Base-by-base conservation (phyloP, 2,888 invertebrate genomes). In the Steinernema carpocapsae region DNA sequence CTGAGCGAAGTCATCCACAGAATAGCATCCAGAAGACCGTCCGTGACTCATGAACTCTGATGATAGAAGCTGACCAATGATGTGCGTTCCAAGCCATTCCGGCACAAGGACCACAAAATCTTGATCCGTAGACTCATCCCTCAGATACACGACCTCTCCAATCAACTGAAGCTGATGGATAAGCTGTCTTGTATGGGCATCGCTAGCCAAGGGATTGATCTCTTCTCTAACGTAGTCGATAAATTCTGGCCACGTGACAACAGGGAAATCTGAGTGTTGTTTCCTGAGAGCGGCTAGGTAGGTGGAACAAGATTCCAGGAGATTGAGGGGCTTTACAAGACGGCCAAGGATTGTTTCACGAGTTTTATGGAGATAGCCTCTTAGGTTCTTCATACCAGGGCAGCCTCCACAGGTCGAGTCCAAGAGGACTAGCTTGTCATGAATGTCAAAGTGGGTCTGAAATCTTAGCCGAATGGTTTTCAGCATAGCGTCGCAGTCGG, bases 1-100 rank as follows among this genome's bases (percentile, higher is more conserved):
- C 51, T 92, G 90, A 88, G 92, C 92, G 86, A 93, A 92, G 88
- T 93, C 92, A 82, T 92, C 92, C 14, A 91, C 88, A 0, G 92
- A 91, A 87, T 92, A 93, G 80, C 92, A 92, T 1, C 93, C 93
- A 19, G 92, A 91, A 10, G 91, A 90, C 45, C 91, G 77, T 91
- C 91, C 56, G 89, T 89, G 75, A 90, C 91, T 73, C 14, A 89
- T 86, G 80, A 88, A 88, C 76, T 89, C 89, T 70, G 89, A 88
- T 7, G 88, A 88, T 76, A 93, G 88, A 64, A 93, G 89, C 86
- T 91, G 91, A 1, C 92, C 92, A 72, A 93, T 89, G 24, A 93
- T 89, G 80, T 91, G 91, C 32, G 89, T 88, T 86, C 92, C 92
- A 72, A 93, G 88, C 92, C 92, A 93, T 75, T 90, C 90, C 0